Evolutionary conservation across 2,888 invertebrate genomes (phyloP), one percentile per base, ranked within the genome.

Genomic region (Cyclophora punctaria): DNA sequence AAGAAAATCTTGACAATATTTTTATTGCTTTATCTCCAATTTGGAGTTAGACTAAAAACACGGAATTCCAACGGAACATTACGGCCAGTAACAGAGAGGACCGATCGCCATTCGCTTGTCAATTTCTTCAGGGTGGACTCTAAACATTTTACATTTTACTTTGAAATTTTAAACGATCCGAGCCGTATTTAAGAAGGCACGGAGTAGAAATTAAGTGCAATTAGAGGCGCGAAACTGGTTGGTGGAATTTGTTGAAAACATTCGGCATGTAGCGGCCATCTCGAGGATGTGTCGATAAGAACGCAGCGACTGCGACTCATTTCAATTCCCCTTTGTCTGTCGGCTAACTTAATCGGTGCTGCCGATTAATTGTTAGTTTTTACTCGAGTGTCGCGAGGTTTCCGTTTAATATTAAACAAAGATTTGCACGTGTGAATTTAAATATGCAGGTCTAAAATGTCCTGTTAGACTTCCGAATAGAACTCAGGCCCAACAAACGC

Each of bases 201-300:
- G 82, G 75, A 77, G 78, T 62, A 78, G 69, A 78, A 85, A 86
- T 86, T 84, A 84, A 82, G 76, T 74, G 76, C 77, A 84, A 85
- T 85, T 85, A 86, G 79, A 76, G 66, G 77, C 69, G 76, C 73
- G 77, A 74, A 74, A 73, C 80, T 78, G 83, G 78, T 80, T 71
- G 75, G 66, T 64, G 74, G 83, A 75, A 85, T 85, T 76, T 74
- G 69, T 64, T 81, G 85, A 86, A 84, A 63, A 60, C 49, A 67
- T 62, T 44, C 54, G 53, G 52, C 79, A 86, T 73, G 74, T 62
- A 70, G 63, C 63, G 77, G 73, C 5, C 34, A 76, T 73, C 74
- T 70, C 69, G 60, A 44, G 66, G 68, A 78, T 72, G 80, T 80
- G 83, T 80, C 73, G 78, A 76, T 71, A 62, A 74, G 77, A 71